These are phyloP conservation scores for Pampus argenteus DNA, from an alignment of 2,797 vertebrate species.

Conservation along the genomic window DNA sequence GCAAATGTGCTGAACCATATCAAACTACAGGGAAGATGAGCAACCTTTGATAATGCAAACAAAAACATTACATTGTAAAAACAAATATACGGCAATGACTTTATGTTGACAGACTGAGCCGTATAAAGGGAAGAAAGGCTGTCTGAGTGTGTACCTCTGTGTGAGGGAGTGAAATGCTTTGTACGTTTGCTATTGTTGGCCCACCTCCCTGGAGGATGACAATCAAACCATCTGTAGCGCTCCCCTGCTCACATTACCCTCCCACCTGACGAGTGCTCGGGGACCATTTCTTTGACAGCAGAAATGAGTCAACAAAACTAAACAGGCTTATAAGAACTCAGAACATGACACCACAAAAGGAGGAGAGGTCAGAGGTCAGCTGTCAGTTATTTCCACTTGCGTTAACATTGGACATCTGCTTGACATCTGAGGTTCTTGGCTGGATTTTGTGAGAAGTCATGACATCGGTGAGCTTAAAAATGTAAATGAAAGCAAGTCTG, in stretches of 20 bases:
- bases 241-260: conserved; percentile 73
- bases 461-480: conserved; percentile 1
- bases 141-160: conserved; percentile 19
- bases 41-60: conserved; percentile 7
- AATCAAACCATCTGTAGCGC: conserved; percentile 76
- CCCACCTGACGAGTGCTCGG: conserved; percentile 61
- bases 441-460: conserved; percentile 25
- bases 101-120: conserved; percentile 48
- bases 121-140: conserved; percentile 23
- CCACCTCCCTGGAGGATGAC: conserved; percentile 70
- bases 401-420: conserved; percentile 31
- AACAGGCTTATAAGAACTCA: conserved; percentile 53
- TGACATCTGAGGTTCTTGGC: conserved; percentile 2
- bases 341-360: conserved; percentile 65
- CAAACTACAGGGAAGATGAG: conserved; percentile 6
- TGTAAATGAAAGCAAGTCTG: conserved; percentile 59
- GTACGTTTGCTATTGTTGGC: conserved; percentile 63
- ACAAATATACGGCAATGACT: conserved; percentile 44
- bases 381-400: conserved; percentile 44
- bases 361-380: conserved; percentile 63
- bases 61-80: conserved; percentile 23
- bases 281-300: conserved; percentile 69
- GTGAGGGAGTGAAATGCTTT: conserved; percentile 52
- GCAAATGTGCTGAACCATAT: conserved; percentile 20
- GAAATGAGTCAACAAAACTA: conserved; percentile 76